A percentile compares a stretch with the other conserved stretches of the same genome.
These are phyloP conservation scores for Neofelis nebulosa DNA, from an alignment of 2,113 vertebrate genomes.

Conservation along the genomic window DNA sequence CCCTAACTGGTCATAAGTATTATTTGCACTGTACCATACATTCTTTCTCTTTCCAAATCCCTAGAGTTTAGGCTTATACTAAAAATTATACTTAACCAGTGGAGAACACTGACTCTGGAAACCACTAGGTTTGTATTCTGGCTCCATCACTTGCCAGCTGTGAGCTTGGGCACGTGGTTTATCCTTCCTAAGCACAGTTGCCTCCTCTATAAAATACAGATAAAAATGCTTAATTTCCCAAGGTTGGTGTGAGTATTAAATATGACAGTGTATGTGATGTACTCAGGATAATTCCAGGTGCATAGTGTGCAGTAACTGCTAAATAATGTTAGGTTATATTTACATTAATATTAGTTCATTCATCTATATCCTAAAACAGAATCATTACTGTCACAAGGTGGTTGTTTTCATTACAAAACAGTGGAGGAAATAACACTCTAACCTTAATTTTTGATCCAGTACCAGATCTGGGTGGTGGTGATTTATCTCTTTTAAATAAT, in stretches of 20 bases:
- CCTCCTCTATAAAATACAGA: background rate
- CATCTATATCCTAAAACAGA: background rate
- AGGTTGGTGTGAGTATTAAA: background rate
- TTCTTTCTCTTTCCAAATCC: background rate
- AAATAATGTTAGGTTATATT: background rate
- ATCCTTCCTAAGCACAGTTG: background rate
- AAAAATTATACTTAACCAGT: background rate
- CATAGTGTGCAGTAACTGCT: background rate
- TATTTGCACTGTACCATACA: background rate
- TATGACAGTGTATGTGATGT: background rate
- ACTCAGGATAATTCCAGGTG: background rate
- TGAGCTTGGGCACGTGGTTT: background rate
- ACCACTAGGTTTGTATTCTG: background rate
- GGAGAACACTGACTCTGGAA: background rate
- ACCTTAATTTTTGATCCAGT: background rate
- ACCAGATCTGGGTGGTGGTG: background rate
- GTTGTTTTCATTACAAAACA: background rate
- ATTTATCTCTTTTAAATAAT: constrained; percentile 20
- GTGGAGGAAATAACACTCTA: background rate
- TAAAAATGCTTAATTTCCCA: background rate
- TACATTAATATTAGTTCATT: background rate
- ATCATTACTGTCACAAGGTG: background rate
- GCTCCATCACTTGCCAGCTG: background rate
- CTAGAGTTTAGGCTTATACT: background rate
- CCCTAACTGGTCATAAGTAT: background rate